These are phyloP conservation scores for Hirtodrosophila confusa DNA, from an alignment of 2,888 invertebrate genomes.

Conservation along the genomic window DNA sequence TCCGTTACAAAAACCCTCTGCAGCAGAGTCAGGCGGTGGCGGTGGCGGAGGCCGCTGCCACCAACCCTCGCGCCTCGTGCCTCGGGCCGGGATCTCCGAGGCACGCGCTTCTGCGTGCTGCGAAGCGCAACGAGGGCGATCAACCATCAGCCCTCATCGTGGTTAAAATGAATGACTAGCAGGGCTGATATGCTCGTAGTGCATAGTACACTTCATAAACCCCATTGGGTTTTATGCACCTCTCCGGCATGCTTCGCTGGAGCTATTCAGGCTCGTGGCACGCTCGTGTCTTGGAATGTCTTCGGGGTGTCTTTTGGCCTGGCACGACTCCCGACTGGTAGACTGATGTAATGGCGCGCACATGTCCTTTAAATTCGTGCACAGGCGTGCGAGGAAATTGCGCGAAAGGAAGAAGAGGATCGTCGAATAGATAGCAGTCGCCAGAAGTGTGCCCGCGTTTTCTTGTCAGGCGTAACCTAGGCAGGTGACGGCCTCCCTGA, in stretches of 20 bases:
- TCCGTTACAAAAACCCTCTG: slow-evolving; percentile 74
- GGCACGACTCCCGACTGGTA: slow-evolving; percentile 7
- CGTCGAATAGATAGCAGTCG: slow-evolving; percentile 60
- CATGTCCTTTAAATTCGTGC: slow-evolving; percentile 70
- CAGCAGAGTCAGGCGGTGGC: slow-evolving; percentile 41
- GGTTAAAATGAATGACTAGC: slow-evolving; percentile 63
- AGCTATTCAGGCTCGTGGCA: slow-evolving; percentile 65
- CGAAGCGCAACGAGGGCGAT: slow-evolving; percentile 68
- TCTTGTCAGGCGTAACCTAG: slow-evolving; percentile 67
- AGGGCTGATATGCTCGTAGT: slow-evolving; percentile 35
- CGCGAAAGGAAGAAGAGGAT: slow-evolving; percentile 69
- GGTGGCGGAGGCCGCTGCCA: slow-evolving; percentile 14
- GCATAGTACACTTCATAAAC: slow-evolving; percentile 17
- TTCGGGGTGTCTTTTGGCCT: slow-evolving; percentile 35
- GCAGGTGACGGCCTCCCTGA: slow-evolving; percentile 66
- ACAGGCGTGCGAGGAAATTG: slow-evolving; percentile 63
- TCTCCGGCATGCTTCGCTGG: slow-evolving; percentile 51
- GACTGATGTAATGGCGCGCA: slow-evolving; percentile 62
- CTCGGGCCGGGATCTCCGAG: slow-evolving; percentile 20
- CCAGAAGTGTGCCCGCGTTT: slow-evolving; percentile 71
- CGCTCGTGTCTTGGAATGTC: slow-evolving; percentile 78
- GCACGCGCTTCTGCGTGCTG: slow-evolving; percentile 60
- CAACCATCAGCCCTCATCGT: slow-evolving; percentile 67
- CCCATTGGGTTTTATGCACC: slow-evolving; percentile 32
- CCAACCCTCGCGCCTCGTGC: slow-evolving; percentile 36